Evolutionary conservation across 2,113 vertebrate genomes (phyloP).

Genomic region (Macquaria ambigua): DNA sequence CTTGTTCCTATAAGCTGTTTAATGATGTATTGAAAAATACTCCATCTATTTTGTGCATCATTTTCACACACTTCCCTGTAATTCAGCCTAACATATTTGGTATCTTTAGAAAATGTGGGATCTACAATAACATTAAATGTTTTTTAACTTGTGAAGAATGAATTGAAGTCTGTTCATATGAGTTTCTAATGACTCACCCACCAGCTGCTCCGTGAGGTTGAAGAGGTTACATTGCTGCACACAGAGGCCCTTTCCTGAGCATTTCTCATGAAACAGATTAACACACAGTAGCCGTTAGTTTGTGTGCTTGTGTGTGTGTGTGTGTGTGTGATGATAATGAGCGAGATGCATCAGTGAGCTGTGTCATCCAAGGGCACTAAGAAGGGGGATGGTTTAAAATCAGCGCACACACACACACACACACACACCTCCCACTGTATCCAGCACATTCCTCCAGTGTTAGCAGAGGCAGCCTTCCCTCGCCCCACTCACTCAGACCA

Average conservation of each 20-base stretch:
- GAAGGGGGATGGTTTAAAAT: conserved; percentile 68
- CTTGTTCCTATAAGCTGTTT: background rate
- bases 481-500: conserved; percentile 24
- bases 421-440: conserved; percentile 50
- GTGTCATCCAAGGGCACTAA: conserved; percentile 88
- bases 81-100: background rate
- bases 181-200: conserved; percentile 4
- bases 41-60: background rate
- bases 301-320: conserved; percentile 62
- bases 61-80: background rate
- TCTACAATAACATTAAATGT: background rate
- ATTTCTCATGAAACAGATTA: conserved; percentile 79
- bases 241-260: conserved; percentile 1
- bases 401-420: conserved; percentile 23
- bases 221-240: conserved; percentile 2
- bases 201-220: conserved; percentile 1
- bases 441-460: conserved; percentile 74
- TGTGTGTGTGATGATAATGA: conserved; percentile 92
- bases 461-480: conserved; percentile 70
- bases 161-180: background rate
- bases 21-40: background rate
- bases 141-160: background rate
- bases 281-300: conserved; percentile 56
- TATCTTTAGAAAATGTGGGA: background rate
- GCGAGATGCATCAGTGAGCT: conserved; percentile 91